A percentile compares a stretch with the other conserved stretches of the same genome.
Evolutionary conservation across 2,888 invertebrate genomes (phyloP).

Genomic region (Zeuzera pyrina): DNA sequence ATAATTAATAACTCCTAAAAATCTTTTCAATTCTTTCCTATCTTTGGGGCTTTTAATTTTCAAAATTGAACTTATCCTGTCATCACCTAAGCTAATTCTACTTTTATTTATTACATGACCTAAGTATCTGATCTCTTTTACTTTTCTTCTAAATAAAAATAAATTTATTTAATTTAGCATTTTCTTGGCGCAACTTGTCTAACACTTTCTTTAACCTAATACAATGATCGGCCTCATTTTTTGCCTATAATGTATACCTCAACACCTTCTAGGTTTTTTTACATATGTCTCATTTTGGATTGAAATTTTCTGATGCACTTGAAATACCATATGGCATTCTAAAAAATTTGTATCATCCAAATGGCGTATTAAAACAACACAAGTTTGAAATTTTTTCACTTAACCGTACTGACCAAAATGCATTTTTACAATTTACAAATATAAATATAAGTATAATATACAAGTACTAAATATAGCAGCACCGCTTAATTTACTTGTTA

Average conservation of each 20-base stretch:
- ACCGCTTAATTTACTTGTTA: not conserved
- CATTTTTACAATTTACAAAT: constrained; percentile 15
- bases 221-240: constrained; percentile 6
- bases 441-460: too few relatives aligned
- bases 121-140: constrained; percentile 1
- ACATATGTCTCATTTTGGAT: not conserved
- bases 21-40: constrained; percentile 3
- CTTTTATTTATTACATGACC: constrained; percentile 3
- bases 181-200: constrained; percentile 5
- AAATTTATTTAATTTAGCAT: constrained; percentile 2
- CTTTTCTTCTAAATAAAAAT: not conserved
- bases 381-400: constrained; percentile 11
- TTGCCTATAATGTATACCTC: constrained; percentile 4
- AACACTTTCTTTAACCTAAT: not conserved
- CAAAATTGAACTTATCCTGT: constrained; percentile 1
- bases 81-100: constrained; percentile 1
- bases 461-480: constrained; percentile 15
- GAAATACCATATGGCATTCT: constrained; percentile 18
- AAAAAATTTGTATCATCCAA: constrained; percentile 18
- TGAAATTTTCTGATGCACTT: constrained; percentile 18
- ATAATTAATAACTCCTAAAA: constrained; percentile 4
- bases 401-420: constrained; percentile 13
- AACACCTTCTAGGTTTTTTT: constrained; percentile 3
- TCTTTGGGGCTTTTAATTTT: constrained; percentile 3
- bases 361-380: constrained; percentile 18